phyloP scores from a whole-genome alignment of 2,888 invertebrate species.

The Branchellion lobata region DNA sequence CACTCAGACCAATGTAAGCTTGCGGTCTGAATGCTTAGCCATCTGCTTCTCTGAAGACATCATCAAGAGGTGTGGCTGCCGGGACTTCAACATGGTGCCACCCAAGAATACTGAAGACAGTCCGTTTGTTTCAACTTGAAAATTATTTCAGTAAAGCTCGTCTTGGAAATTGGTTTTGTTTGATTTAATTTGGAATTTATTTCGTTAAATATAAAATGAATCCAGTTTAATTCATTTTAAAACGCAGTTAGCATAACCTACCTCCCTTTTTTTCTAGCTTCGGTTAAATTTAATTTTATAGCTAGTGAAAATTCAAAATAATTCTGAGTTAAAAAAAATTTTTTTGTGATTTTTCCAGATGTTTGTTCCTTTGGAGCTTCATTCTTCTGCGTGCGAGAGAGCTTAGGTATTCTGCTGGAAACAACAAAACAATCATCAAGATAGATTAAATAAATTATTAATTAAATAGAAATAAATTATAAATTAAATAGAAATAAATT shows the following conservation, averaged over 20 bases:
- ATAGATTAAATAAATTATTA: no score
- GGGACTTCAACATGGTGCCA: conserved; percentile 39
- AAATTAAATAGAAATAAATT: no score
- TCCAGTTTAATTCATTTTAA: no score
- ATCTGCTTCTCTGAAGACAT: conserved; percentile 14
- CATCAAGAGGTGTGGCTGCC: conserved; percentile 43
- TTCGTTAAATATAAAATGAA: conserved; percentile 7
- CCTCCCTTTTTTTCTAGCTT: no score
- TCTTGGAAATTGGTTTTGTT: neutral
- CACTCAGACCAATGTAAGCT: neutral
- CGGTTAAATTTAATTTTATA: no score
- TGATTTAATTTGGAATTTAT: no score
- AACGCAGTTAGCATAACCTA: no score
- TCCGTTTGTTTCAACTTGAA: neutral
- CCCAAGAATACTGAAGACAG: conserved; percentile 10
- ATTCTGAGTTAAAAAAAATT: neutral
- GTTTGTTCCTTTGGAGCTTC: conserved; percentile 41
- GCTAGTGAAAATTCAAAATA: no score
- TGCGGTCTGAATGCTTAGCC: conserved; percentile 32
- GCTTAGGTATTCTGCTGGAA: conserved; percentile 16
- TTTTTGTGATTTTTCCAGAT: neutral
- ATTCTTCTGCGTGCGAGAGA: conserved; percentile 43
- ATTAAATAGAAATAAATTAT: no score
- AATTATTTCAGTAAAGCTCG: no score
- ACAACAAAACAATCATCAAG: no score